phyloP scores from a whole-genome alignment of 2,797 vertebrate genomes.

The Knipowitschia caucasica region DNA sequence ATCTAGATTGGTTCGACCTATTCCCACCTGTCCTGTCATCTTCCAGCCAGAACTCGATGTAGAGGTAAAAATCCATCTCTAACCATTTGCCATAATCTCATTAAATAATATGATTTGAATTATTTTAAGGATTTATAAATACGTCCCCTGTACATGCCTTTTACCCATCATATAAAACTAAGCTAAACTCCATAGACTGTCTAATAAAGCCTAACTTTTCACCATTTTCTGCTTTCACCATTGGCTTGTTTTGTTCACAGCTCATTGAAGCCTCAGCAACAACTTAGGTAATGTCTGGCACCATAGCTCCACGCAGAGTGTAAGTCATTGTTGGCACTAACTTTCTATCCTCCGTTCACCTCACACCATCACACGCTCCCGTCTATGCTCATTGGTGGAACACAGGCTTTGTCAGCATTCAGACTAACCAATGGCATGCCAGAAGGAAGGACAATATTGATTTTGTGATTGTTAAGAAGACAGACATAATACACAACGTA shows the following conservation, averaged over 20 bases:
- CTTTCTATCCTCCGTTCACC: neutral
- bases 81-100: neutral
- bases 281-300: constrained; percentile 77
- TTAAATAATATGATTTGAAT: neutral
- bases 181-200: constrained; percentile 27
- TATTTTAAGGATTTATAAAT: constrained; percentile 23
- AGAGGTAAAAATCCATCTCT: constrained; percentile 61
- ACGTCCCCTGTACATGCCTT: constrained; percentile 49
- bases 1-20: constrained; percentile 21
- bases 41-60: constrained; percentile 69
- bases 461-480: no score
- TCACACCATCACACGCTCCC: constrained; percentile 11
- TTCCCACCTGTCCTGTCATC: constrained; percentile 36
- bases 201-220: constrained; percentile 45
- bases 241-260: constrained; percentile 76
- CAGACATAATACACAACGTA: no score
- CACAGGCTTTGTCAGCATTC: neutral
- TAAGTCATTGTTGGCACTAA: neutral
- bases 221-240: constrained; percentile 42
- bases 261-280: constrained; percentile 83
- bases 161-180: constrained; percentile 32
- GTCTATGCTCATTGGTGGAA: constrained; percentile 15
- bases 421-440: neutral
- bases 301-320: constrained; percentile 30
- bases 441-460: no score